Evolutionary conservation across 2,113 vertebrate genomes (phyloP).

Genomic region (Globicephala melas): DNA sequence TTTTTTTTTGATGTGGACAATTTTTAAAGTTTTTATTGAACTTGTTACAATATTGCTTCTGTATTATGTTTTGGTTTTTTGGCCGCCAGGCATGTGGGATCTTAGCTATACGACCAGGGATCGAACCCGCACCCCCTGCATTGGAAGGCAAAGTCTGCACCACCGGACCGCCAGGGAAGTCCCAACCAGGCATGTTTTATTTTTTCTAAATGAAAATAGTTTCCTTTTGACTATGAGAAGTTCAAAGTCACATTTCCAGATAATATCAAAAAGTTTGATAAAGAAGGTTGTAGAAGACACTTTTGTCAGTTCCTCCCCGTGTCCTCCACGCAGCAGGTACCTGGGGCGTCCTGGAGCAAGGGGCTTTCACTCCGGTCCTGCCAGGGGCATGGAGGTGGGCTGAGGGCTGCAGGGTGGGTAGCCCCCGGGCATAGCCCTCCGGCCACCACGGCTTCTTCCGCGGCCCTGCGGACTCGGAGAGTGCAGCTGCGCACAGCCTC

Average conservation of each 20-base stretch:
- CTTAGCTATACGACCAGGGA: too few species aligned
- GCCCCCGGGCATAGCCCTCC: background rate
- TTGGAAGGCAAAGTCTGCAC: too few species aligned
- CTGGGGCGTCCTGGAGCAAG: rapidly evolving
- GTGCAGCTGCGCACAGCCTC: background rate
- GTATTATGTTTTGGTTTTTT: too few species aligned
- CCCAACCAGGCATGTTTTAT: background rate
- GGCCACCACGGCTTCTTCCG: background rate
- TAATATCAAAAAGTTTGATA: background rate
- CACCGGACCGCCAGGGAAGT: too few species aligned
- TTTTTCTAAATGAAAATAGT: background rate
- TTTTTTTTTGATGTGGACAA: too few species aligned
- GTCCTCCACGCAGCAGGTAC: background rate
- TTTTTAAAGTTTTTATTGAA: too few species aligned
- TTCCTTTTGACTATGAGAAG: background rate
- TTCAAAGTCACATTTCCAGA: background rate
- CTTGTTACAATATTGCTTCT: too few species aligned
- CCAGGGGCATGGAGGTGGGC: background rate
- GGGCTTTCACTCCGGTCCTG: too few species aligned
- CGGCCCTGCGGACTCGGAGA: rapidly evolving
- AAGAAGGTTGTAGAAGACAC: background rate
- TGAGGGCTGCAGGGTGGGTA: too few species aligned
- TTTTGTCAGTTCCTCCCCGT: rapidly evolving
- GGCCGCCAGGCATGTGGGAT: too few species aligned
- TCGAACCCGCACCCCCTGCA: too few species aligned